Evolutionary conservation across 2,113 vertebrate genomes (phyloP).

Genomic region (Seriola dumerili): DNA sequence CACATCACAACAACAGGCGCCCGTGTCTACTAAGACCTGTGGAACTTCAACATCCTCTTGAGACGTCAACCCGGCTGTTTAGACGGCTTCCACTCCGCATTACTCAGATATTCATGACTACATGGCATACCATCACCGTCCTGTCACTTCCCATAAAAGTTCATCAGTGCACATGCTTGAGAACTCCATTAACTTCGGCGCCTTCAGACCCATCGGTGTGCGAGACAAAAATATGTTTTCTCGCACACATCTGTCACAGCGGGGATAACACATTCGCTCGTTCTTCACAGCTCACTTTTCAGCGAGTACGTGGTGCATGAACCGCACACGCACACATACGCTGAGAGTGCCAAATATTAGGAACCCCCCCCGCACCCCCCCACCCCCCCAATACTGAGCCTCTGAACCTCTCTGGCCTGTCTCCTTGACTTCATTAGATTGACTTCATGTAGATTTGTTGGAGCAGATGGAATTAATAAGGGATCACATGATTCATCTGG

Average conservation of each 20-base stretch:
- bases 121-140: constrained; percentile 12
- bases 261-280: constrained; percentile 39
- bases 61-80: constrained; percentile 23
- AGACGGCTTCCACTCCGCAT: constrained; percentile 28
- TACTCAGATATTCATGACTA: constrained; percentile 63
- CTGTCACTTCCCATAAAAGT: constrained; percentile 64
- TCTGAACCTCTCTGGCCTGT: not conserved
- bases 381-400: not conserved
- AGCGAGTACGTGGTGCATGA: constrained; percentile 37
- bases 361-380: not conserved
- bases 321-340: constrained; percentile 5
- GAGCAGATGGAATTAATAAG: constrained; percentile 30
- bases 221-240: constrained; percentile 61
- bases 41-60: constrained; percentile 5
- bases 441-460: not conserved
- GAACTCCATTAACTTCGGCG: constrained; percentile 39
- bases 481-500: constrained; percentile 24
- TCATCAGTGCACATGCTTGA: constrained; percentile 39
- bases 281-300: constrained; percentile 60
- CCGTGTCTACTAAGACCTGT: constrained; percentile 4
- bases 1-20: constrained; percentile 24
- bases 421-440: constrained; percentile 8
- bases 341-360: not conserved
- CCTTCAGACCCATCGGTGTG: constrained; percentile 34
- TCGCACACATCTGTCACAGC: constrained; percentile 50